Conservation (phyloP, 2,797 vertebrate species). For the Agapornis canus region DNA sequence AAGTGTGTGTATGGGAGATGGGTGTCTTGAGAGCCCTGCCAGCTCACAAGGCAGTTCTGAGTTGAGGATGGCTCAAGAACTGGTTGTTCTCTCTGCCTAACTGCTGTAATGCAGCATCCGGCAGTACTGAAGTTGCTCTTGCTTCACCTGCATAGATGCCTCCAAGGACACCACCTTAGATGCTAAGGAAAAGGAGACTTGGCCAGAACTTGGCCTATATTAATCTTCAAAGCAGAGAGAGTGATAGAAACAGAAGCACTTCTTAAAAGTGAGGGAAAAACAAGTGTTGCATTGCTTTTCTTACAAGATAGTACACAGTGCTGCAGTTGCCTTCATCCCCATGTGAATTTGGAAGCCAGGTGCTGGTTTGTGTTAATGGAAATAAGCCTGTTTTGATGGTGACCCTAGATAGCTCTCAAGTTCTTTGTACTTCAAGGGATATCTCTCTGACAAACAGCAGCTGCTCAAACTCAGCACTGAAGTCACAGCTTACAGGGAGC, state of each 20-base stretch:
- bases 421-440: not conserved
- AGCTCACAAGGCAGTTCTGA: not conserved
- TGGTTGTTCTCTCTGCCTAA: not conserved
- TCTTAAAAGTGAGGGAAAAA: not conserved
- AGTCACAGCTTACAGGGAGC: not conserved
- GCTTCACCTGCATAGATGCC: not conserved
- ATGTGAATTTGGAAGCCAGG: not conserved
- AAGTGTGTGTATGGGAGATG: not conserved
- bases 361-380: not conserved
- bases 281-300: rapidly evolving
- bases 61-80: not conserved
- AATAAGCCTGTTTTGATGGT: not conserved
- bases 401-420: not conserved
- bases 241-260: not conserved
- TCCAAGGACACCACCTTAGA: not conserved
- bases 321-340: not conserved
- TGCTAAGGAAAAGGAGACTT: not conserved
- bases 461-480: not conserved
- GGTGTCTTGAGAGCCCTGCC: not conserved
- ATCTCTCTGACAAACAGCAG: not conserved
- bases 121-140: not conserved
- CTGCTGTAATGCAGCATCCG: not conserved
- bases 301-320: not conserved
- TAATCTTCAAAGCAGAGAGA: not conserved
- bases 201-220: not conserved